These are phyloP conservation scores for Drosophila cognata DNA, from an alignment of 2,888 invertebrate species.

Conservation along the genomic window DNA sequence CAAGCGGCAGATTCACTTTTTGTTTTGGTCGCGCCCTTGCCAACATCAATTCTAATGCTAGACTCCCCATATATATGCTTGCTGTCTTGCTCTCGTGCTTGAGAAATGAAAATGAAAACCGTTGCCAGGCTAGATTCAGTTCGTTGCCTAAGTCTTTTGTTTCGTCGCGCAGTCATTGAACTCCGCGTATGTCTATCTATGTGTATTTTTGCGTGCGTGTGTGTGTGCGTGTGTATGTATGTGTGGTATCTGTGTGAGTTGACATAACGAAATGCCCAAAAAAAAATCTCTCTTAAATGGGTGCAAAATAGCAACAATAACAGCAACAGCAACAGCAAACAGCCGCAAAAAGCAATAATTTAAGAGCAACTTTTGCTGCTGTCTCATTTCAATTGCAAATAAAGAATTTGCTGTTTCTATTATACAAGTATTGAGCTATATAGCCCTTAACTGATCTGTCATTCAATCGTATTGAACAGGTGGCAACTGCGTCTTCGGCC, in stretches of 20 bases:
- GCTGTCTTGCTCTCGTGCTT: conserved; percentile 17
- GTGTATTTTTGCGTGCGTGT: neutral
- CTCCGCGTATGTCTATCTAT: conserved; percentile 19
- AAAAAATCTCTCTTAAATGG: conserved; percentile 38
- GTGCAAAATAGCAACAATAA: conserved; percentile 46
- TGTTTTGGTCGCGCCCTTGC: conserved; percentile 60
- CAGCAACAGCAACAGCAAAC: conserved; percentile 6
- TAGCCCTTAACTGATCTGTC: conserved; percentile 13
- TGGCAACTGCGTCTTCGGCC: conserved; percentile 55
- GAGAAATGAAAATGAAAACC: conserved; percentile 82
- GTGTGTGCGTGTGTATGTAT: conserved; percentile 14
- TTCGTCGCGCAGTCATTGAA: conserved; percentile 65
- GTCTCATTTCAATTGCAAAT: conserved; percentile 69
- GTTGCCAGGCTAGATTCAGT: conserved; percentile 68
- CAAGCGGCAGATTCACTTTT: conserved; percentile 82
- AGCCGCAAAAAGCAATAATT: conserved; percentile 17
- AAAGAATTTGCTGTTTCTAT: conserved; percentile 35
- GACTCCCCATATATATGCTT: conserved; percentile 16
- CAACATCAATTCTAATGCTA: conserved; percentile 56
- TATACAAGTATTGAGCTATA: conserved; percentile 21
- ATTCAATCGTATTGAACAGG: conserved; percentile 34
- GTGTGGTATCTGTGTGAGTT: conserved; percentile 20
- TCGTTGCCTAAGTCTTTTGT: conserved; percentile 80
- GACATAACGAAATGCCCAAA: conserved; percentile 40
- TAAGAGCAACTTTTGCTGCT: conserved; percentile 26